phyloP scores from a whole-genome alignment of 2,888 invertebrate genomes.

The Mycalesis mineus region DNA sequence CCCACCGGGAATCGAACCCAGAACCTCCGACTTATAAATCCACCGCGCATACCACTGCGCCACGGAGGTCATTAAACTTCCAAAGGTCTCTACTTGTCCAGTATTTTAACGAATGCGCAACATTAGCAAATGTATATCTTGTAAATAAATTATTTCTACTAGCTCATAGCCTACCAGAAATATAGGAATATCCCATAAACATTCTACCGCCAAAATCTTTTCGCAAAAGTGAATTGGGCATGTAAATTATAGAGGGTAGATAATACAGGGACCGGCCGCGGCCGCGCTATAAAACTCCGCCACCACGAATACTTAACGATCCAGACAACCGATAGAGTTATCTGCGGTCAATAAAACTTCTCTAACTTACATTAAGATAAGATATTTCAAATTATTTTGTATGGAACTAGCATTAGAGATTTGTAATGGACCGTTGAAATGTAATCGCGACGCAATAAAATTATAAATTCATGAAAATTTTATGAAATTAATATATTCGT shows the following conservation, averaged over 20 bases:
- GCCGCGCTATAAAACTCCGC: not conserved
- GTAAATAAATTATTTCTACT: not conserved
- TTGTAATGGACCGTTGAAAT: too few species aligned
- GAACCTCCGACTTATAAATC: too few species aligned
- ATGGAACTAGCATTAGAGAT: not conserved
- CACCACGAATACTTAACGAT: not conserved
- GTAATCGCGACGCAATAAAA: too few species aligned
- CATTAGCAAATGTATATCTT: too few species aligned
- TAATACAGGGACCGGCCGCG: not conserved
- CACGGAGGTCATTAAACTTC: too few species aligned
- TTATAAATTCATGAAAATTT: too few species aligned
- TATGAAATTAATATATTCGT: too few species aligned
- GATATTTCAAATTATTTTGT: not conserved
- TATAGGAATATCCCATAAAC: not conserved
- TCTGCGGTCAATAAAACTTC: not conserved
- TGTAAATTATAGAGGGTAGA: not conserved
- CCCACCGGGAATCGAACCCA: too few species aligned
- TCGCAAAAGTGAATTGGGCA: not conserved
- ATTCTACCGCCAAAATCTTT: not conserved
- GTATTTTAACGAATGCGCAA: too few species aligned
- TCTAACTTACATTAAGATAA: not conserved
- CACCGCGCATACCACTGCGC: too few species aligned
- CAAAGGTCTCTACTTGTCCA: too few species aligned
- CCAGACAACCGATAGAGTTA: conserved; percentile 1
- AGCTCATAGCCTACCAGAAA: not conserved